Evolutionary conservation across 2,113 vertebrate species (phyloP), one percentile per base, ranked within the genome.

Genomic region (Lycaon pictus): DNA sequence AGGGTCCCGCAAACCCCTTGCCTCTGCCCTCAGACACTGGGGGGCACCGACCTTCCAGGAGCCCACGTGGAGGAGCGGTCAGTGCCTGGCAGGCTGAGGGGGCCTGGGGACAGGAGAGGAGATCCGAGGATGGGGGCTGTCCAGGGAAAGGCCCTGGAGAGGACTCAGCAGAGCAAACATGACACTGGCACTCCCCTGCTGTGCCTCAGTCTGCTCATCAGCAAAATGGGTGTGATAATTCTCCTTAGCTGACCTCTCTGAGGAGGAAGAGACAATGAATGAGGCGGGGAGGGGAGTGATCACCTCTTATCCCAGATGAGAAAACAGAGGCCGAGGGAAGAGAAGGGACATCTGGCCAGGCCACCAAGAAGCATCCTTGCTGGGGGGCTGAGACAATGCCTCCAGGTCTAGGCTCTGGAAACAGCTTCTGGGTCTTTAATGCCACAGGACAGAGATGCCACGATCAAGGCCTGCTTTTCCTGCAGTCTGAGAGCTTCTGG

Each of bases 181-280:
- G 0, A 15, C n/a, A 81, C 55, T 2, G 9, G 48, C n/a, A 25
- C 25, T 74, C 62, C 3, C 17, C n/a, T 10, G 0, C 29, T 0
- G 32, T 25, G 43, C 81, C 58, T 86, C 35, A 3, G 72, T 87
- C 37, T 91, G 67, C 53, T 35, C 22, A 0, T 53, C 51, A 19
- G 51, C 32, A 37, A 58, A 92, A 43, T 11, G 25, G 32, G 5
- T 3, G 1, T 27, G 27, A 80, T 35, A 35, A 74, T 58, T 20
- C 56, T 37, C 11, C 81, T 56, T 74, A 91, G 48, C 56, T 0
- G 6, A 17, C 23, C 11, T 55, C 56, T 13, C 29, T 17, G 48
- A 35, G 15, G 0, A 3, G 63, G 13, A 81, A 43, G 69, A 96
- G 20, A 82, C 27, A 35, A 11, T 11, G 48, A n/a, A 65, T 13